Evolutionary conservation across 2,888 invertebrate genomes (phyloP), one percentile per base, ranked within the genome.

Genomic region (Ischnura elegans): DNA sequence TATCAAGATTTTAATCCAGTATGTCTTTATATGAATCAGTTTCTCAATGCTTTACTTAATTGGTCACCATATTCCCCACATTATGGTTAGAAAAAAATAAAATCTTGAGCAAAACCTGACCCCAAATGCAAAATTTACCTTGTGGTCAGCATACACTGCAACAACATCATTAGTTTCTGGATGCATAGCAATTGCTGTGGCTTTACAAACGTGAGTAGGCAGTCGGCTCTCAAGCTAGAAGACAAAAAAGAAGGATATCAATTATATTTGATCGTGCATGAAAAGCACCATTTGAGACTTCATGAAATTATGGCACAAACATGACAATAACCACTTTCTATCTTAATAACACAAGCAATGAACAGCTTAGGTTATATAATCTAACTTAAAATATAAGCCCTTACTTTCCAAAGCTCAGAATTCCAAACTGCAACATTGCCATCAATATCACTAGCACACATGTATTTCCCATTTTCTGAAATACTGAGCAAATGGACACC

Each of bases 131-230:
- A 42, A 93, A 94, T 95, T 95, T 95, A 98, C 98, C 97, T 97
- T 98, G 95, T 98, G 98, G 96, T 99, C 98, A 0, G 98, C 97
- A 96, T 98, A 98, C 3, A 97, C 97, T 19, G 98, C 96, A 55
- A 98, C 97, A 13, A 99, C 95, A 86, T 96, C 96, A 8, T 97
- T 96, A 2, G 96, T 96, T 16, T 95, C 95, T 36, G 97, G 96
- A 95, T 98, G 97, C 86, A 98, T 96, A 0, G 97, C 97, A 94
- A 99, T 95, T 0, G 98, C 98, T 0, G 98, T 98, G 0, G 98
- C 97, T 66, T 97, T 96, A 94, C 97, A 97, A 21, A 96, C 96
- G 95, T 98, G 98, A 51, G 96, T 97, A 0, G 99, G 99, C 94
- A 99, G 96, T 93, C 97, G 97, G 94, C 97, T 97, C 93, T 96